Conservation (phyloP, 2,113 vertebrate genomes). For the Dolichotis patagonum region DNA sequence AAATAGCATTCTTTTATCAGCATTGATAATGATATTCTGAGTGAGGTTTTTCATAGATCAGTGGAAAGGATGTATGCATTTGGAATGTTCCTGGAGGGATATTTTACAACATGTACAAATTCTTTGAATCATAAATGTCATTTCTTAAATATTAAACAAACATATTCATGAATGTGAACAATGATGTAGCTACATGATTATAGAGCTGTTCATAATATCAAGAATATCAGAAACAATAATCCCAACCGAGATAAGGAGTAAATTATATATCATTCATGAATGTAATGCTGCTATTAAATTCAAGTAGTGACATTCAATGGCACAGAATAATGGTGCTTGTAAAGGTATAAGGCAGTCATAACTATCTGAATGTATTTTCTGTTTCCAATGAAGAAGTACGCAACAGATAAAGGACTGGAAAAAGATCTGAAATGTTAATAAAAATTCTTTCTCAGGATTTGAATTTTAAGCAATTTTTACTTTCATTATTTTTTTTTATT, state of each 20-base stretch:
- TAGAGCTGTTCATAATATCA: neutral
- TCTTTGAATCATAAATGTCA: neutral
- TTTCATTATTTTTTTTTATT: no score
- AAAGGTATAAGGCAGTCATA: neutral
- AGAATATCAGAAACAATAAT: neutral
- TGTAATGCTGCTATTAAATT: neutral
- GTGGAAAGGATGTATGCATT: no score
- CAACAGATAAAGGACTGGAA: neutral
- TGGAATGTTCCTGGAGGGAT: neutral
- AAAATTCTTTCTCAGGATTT: neutral
- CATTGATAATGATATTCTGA: neutral
- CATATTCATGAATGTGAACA: neutral
- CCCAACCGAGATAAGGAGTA: neutral
- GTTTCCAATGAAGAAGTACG: neutral
- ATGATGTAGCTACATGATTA: neutral
- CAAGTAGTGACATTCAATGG: neutral
- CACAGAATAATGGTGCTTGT: neutral
- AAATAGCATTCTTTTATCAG: neutral
- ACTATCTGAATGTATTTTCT: neutral
- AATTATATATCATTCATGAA: neutral
- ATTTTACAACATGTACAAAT: neutral
- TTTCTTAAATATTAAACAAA: neutral
- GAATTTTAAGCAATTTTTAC: neutral
- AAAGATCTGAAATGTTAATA: neutral
- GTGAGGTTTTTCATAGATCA: neutral